Evolutionary conservation across 2,888 invertebrate species (phyloP).

Genomic region (Platycnemis pennipes): DNA sequence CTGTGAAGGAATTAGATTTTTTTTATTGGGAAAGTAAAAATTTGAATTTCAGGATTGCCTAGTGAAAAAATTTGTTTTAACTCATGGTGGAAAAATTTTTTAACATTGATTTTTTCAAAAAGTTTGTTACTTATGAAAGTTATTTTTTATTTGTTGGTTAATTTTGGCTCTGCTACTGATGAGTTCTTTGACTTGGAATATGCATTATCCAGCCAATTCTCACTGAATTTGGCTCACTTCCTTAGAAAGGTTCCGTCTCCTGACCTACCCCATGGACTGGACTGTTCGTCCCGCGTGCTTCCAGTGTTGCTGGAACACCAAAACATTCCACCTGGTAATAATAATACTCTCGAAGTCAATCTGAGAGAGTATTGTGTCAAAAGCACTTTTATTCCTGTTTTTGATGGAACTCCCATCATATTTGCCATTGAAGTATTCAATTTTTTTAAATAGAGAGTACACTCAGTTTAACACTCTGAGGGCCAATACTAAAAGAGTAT

Average conservation of each 20-base stretch:
- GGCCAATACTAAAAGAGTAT: not conserved
- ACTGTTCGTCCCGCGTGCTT: conserved; percentile 59
- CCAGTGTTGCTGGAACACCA: conserved; percentile 68
- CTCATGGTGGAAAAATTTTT: conserved; percentile 31
- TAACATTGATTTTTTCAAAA: conserved; percentile 25
- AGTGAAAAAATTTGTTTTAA: not conserved
- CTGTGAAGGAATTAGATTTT: not conserved
- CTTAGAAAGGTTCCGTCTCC: conserved; percentile 65
- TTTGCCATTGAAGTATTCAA: not conserved
- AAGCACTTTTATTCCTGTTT: conserved; percentile 54
- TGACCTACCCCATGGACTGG: conserved; percentile 63
- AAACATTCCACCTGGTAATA: conserved; percentile 68
- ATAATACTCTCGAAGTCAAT: conserved; percentile 64
- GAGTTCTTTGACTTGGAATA: conserved; percentile 65
- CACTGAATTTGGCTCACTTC: conserved; percentile 64
- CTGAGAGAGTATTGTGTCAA: conserved; percentile 65
- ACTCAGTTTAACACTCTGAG: not conserved
- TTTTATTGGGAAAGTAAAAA: not conserved
- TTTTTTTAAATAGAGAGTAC: not conserved
- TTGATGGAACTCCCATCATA: conserved; percentile 18
- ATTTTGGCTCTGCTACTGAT: conserved; percentile 57
- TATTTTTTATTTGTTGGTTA: conserved; percentile 51
- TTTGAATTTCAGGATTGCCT: not conserved
- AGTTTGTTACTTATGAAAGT: conserved; percentile 48
- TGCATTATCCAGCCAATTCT: conserved; percentile 65